Base-by-base conservation (phyloP, 2,797 vertebrate genomes). In the Chaenodraco wilsoni region DNA sequence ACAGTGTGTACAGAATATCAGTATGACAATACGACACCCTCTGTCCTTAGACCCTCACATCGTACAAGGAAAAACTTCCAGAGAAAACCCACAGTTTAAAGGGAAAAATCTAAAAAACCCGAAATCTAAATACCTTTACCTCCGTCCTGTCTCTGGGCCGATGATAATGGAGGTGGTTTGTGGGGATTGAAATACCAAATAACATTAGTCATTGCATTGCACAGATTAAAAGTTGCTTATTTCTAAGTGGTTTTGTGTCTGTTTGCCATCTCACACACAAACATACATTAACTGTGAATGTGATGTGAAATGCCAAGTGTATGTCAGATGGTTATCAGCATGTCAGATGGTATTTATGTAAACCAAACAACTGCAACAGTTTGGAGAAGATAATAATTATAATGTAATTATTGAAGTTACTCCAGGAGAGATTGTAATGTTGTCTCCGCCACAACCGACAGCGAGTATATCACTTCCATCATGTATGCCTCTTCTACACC, bases 231-330 rank as follows among this genome's bases (percentile, higher is more conserved):
- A 9, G 2, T 69, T 65, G 45, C 72, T 56, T 37, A 59, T 55
- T 64, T 40, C 16, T 37, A 0, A 43, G 63, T 45, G 43, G 2
- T 5, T 56, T 9, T 45, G n/a, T 44, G 19, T 65, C 33, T 44
- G 54, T 58, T 43, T 45, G 12, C 64, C 33, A 11, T 8, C 23
- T n/a, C 43, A 41, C 62, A 51, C n/a, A 21, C 16, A 19, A 10
- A 27, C 13, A 57, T 27, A 12, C 10, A 40, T 66, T 56, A 61
- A 59, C 60, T 37, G n/a, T 64, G 49, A 71, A 68, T 65, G 67
- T 83, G 78, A 83, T 76, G 54, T 65, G 78, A 74, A 72, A 33
- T 64, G 54, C 49, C 69, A 69, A 40, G 66, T 78, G 72, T 49
- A 1, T 73, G 51, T 78, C 70, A 62, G 68, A 81, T 72, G 71